These are phyloP conservation scores for Elysia crispata DNA, from an alignment of 2,888 invertebrate genomes.

Conservation along the genomic window DNA sequence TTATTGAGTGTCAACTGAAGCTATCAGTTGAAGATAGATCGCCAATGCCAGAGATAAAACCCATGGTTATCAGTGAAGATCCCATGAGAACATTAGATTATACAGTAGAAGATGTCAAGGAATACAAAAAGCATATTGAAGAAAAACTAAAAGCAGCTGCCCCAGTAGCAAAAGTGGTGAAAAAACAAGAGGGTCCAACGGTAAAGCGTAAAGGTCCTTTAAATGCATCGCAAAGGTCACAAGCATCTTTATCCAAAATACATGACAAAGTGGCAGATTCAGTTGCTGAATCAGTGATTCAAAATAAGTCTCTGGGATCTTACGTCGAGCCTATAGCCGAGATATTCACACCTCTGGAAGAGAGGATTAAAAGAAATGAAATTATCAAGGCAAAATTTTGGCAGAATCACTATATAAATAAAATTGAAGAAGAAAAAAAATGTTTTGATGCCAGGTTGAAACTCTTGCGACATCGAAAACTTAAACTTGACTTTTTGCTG, in stretches of 20 bases:
- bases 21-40: neutral
- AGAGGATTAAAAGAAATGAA: neutral
- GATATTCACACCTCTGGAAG: conserved; percentile 33
- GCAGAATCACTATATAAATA: conserved; percentile 31
- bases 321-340: conserved; percentile 15
- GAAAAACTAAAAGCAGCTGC: conserved; percentile 29
- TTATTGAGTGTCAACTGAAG: neutral
- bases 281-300: too few relatives aligned
- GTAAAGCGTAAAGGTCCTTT: neutral
- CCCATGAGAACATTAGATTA: conserved; percentile 27
- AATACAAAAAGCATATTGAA: conserved; percentile 22
- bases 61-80: conserved; percentile 30
- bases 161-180: neutral
- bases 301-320: conserved; percentile 1
- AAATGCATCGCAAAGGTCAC: neutral
- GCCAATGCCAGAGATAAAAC: neutral
- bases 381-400: conserved; percentile 15
- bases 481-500: conserved; percentile 37
- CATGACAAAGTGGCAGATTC: neutral
- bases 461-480: conserved; percentile 36
- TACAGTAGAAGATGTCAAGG: conserved; percentile 29
- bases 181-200: conserved; percentile 27
- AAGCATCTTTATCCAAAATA: neutral
- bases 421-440: conserved; percentile 30
- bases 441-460: conserved; percentile 39